These are phyloP conservation scores for Dryadula phaetusa DNA, from an alignment of 2,888 invertebrate species.

Conservation along the genomic window DNA sequence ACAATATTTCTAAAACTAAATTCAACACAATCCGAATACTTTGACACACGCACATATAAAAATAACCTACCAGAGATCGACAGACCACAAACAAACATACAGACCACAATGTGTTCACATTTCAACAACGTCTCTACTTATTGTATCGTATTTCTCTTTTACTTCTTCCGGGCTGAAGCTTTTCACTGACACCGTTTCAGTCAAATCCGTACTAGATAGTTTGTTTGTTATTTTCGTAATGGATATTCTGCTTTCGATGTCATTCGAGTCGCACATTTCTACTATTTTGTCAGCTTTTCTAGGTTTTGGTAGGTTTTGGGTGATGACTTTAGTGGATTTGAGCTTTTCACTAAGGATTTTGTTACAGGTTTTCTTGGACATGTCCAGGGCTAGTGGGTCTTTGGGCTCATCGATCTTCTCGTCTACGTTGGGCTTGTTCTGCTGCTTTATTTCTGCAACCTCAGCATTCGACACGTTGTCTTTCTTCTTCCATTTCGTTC, in stretches of 20 bases:
- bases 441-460: conserved; percentile 91
- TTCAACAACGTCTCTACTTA: conserved; percentile 75
- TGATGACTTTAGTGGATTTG: conserved; percentile 61
- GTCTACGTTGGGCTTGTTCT: conserved; percentile 67
- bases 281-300: conserved; percentile 73
- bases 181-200: conserved; percentile 68
- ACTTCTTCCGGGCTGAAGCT: conserved; percentile 76
- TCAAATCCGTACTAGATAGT: conserved; percentile 70
- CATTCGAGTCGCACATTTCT: conserved; percentile 70
- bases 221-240: conserved; percentile 81
- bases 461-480: conserved; percentile 96
- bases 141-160: conserved; percentile 69
- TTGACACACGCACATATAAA: conserved; percentile 33
- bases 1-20: not conserved
- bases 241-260: conserved; percentile 80
- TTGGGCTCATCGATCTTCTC: conserved; percentile 63
- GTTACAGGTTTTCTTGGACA: conserved; percentile 74
- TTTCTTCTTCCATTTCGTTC: conserved; percentile 92
- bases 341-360: conserved; percentile 74
- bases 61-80: conserved; percentile 42
- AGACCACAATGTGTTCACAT: conserved; percentile 59
- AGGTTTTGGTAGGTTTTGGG: conserved; percentile 62
- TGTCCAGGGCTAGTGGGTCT: conserved; percentile 73
- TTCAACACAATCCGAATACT: not conserved
- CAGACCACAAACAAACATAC: conserved; percentile 38